These are phyloP conservation scores for Macquaria australasica DNA, from an alignment of 2,113 vertebrate genomes.

Conservation along the genomic window DNA sequence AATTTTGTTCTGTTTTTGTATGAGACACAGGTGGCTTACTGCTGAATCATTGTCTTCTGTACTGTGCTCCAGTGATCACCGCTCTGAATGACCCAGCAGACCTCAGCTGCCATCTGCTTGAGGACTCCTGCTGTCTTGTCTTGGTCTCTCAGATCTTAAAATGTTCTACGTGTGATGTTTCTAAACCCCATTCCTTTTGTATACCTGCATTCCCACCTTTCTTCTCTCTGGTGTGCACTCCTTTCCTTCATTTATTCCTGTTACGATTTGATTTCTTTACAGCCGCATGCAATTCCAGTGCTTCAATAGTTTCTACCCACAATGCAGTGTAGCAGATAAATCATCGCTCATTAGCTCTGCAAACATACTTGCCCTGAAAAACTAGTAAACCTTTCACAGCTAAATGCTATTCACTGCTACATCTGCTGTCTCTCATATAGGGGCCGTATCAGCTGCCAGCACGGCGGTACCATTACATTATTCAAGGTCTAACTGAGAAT, in stretches of 20 bases:
- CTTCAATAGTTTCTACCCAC: slow-evolving; percentile 33
- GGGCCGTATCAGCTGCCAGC: slow-evolving; percentile 13
- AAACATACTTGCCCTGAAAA: slow-evolving; percentile 45
- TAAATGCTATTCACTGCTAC: slow-evolving; percentile 29
- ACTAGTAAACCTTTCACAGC: slow-evolving; percentile 28
- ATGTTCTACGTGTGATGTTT: slow-evolving; percentile 36
- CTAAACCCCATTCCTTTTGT: slow-evolving; percentile 19
- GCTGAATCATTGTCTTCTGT: slow-evolving; percentile 57
- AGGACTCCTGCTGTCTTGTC: slow-evolving; percentile 42
- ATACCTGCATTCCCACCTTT: neutral
- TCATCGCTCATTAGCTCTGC: slow-evolving; percentile 43
- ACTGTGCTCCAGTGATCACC: slow-evolving; percentile 55
- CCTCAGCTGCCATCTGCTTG: slow-evolving; percentile 64
- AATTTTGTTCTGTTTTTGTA: slow-evolving; percentile 24
- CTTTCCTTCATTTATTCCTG: slow-evolving; percentile 23
- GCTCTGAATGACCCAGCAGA: slow-evolving; percentile 65
- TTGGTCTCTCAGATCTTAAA: slow-evolving; percentile 48
- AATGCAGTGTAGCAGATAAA: slow-evolving; percentile 33
- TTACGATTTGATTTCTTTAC: slow-evolving; percentile 20
- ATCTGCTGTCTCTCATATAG: slow-evolving; percentile 12
- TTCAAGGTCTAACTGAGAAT: slow-evolving; percentile 34
- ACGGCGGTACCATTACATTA: slow-evolving; percentile 11
- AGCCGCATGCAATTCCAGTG: neutral
- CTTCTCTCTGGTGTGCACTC: slow-evolving; percentile 8
- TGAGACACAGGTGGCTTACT: slow-evolving; percentile 65